A percentile compares a stretch with the other conserved stretches of the same genome.
These are phyloP conservation scores for Drosophila equinoxialis DNA, from an alignment of 1,140 invertebrate species.

Conservation along the genomic window DNA sequence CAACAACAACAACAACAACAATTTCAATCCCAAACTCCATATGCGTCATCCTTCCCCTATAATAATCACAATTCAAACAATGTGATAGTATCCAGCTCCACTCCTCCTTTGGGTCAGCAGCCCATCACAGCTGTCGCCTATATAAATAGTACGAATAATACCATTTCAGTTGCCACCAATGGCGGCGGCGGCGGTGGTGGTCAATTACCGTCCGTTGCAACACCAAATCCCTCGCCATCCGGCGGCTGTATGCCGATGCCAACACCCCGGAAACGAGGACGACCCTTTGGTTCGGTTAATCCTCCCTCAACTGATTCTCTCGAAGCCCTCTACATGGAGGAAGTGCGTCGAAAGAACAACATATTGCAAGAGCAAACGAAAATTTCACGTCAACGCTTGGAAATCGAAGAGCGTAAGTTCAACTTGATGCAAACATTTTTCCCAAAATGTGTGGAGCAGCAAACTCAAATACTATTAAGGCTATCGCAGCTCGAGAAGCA, in stretches of 20 bases:
- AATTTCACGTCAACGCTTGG: constrained; percentile 64
- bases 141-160: constrained; percentile 68
- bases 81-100: not conserved
- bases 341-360: constrained; percentile 72
- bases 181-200: constrained; percentile 30
- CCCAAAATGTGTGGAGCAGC: constrained; percentile 73
- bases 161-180: constrained; percentile 67
- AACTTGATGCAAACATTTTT: constrained; percentile 70
- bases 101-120: constrained; percentile 6
- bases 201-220: constrained; percentile 15
- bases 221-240: constrained; percentile 5
- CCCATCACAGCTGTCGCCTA: constrained; percentile 67
- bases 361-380: constrained; percentile 69
- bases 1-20: constrained; percentile 36
- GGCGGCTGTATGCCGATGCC: constrained; percentile 25
- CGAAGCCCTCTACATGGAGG: constrained; percentile 66
- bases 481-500: constrained; percentile 44
- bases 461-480: constrained; percentile 58
- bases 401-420: constrained; percentile 71
- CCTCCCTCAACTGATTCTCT: constrained; percentile 52
- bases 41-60: constrained; percentile 15
- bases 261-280: constrained; percentile 61
- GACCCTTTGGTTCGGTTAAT: constrained; percentile 62
- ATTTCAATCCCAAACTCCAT: constrained; percentile 14
- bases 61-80: constrained; percentile 19